Percentiles rank a stretch among this genome's conserved stretches.
Evolutionary conservation across 2,113 vertebrate species (phyloP).

Genomic region (Burhinus bistriatus): DNA sequence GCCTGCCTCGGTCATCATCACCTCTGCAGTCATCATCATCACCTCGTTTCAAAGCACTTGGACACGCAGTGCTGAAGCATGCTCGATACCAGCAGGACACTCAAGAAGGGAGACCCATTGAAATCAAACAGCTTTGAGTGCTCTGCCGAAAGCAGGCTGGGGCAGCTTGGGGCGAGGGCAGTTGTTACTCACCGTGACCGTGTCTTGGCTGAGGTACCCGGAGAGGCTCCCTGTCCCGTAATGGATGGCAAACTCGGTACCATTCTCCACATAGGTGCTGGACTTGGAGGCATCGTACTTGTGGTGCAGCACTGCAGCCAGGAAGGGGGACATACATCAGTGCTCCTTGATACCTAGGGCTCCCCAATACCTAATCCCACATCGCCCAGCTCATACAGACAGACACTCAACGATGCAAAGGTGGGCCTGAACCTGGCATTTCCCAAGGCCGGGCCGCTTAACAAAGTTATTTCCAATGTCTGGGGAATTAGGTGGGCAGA

Average conservation of each 20-base stretch:
- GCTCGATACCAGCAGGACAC: accelerated
- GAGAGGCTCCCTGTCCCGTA: constrained; percentile 93
- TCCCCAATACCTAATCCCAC: background rate
- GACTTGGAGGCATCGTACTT: constrained; percentile 90
- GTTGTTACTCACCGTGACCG: constrained; percentile 64
- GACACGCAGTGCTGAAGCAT: background rate
- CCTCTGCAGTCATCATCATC: background rate
- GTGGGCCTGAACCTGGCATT: background rate
- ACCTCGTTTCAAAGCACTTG: background rate
- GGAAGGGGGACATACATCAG: background rate
- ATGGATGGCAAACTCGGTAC: constrained; percentile 86
- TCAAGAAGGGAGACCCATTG: background rate
- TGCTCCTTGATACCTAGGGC: background rate
- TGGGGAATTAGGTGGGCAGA: constrained; percentile 39
- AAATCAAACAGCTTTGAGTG: accelerated
- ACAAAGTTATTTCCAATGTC: background rate
- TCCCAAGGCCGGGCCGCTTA: background rate
- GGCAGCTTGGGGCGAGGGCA: background rate
- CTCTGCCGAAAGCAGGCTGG: background rate
- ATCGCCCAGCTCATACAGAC: background rate
- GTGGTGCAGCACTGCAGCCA: constrained; percentile 82
- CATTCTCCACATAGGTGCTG: constrained; percentile 87
- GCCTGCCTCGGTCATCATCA: background rate
- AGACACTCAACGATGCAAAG: background rate
- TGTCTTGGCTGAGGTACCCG: constrained; percentile 90